phyloP scores from a whole-genome alignment of 2,113 vertebrate species.

The Brevimyrus niger region DNA sequence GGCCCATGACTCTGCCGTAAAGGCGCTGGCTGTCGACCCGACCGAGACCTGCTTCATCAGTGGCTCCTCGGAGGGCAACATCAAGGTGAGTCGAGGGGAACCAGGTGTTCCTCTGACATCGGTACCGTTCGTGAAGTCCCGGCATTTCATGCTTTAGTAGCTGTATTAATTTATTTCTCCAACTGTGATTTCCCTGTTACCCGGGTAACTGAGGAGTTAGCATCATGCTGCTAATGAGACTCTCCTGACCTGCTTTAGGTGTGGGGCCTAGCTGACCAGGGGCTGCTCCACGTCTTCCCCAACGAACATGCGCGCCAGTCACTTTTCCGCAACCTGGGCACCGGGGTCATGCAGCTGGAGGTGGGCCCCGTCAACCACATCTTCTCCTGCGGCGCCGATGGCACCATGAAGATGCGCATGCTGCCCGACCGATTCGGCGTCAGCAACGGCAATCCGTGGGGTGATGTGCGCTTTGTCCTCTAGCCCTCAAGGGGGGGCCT shows the following conservation, averaged over 20 bases:
- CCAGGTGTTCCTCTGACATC: not conserved
- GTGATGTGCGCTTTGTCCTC: conserved; percentile 80
- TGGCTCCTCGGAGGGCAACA: conserved; percentile 93
- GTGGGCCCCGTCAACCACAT: conserved; percentile 84
- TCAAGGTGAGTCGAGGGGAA: conserved; percentile 71
- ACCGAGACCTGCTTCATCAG: conserved; percentile 90
- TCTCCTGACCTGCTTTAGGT: conserved; percentile 60
- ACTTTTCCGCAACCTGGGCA: conserved; percentile 95
- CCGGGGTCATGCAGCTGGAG: conserved; percentile 96
- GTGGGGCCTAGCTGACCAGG: conserved; percentile 77
- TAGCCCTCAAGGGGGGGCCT: conserved; percentile 39
- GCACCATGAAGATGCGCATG: conserved; percentile 93
- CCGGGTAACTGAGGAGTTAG: not conserved
- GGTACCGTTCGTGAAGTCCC: not conserved
- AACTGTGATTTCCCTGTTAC: not conserved
- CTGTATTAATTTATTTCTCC: not conserved
- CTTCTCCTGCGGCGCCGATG: conserved; percentile 96
- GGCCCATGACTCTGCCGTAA: conserved; percentile 92
- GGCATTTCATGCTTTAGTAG: not conserved
- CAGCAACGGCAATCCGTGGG: conserved; percentile 69
- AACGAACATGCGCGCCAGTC: conserved; percentile 93
- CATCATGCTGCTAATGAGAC: not conserved
- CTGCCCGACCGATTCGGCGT: conserved; percentile 79
- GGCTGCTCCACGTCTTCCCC: conserved; percentile 77
- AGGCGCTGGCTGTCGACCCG: conserved; percentile 83